These are phyloP conservation scores for Eulimnadia texana DNA, from an alignment of 1,140 invertebrate species.

Conservation along the genomic window DNA sequence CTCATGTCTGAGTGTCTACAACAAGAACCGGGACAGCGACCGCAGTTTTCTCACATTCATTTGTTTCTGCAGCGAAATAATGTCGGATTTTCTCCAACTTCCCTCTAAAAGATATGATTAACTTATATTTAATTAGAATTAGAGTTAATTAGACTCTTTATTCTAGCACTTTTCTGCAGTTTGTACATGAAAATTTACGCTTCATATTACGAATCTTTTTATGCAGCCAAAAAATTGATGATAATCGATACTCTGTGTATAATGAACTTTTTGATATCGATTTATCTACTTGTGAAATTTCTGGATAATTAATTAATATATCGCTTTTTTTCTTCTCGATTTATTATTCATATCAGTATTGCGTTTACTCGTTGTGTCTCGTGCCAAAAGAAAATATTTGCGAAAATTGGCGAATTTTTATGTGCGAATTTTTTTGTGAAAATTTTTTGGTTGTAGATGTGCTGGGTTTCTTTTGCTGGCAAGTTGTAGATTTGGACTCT, in stretches of 20 bases:
- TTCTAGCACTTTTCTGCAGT: not conserved
- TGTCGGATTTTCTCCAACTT: constrained; percentile 23
- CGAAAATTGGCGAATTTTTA: too few species aligned
- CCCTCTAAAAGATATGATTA: not conserved
- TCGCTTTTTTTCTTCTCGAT: too few species aligned
- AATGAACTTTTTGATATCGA: too few species aligned
- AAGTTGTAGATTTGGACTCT: too few species aligned
- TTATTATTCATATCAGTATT: not conserved
- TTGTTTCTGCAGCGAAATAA: constrained; percentile 55
- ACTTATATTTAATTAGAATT: not conserved
- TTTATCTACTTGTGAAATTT: too few species aligned
- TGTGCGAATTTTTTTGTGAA: too few species aligned
- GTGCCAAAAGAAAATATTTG: not conserved
- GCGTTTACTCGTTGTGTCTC: not conserved
- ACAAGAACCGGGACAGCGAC: constrained; percentile 42
- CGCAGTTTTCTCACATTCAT: constrained; percentile 55
- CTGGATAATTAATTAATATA: too few species aligned
- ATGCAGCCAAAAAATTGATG: not conserved
- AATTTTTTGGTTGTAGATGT: too few species aligned
- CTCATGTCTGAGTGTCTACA: constrained; percentile 64
- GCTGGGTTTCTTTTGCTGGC: too few species aligned
- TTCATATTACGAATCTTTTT: not conserved
- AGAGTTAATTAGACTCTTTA: not conserved
- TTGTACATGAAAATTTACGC: not conserved
- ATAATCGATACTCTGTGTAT: too few species aligned